Percentiles rank a stretch among this genome's conserved stretches.
These are phyloP conservation scores for Bombus turneri DNA, from an alignment of 1,140 invertebrate species.

Conservation along the genomic window DNA sequence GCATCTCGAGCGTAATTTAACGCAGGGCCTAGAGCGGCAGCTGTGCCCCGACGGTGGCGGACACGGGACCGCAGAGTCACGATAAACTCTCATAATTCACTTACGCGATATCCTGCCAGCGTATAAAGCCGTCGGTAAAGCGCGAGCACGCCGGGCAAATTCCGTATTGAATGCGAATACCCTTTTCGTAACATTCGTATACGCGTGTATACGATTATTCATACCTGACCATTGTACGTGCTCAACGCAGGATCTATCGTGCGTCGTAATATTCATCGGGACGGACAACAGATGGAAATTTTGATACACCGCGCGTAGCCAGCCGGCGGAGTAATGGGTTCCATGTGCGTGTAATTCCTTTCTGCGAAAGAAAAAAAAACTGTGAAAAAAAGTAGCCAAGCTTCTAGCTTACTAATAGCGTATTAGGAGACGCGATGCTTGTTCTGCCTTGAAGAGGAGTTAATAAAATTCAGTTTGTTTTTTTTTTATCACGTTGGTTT, in stretches of 20 bases:
- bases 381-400: background rate
- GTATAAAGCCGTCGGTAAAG: constrained; percentile 54
- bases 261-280: constrained; percentile 24
- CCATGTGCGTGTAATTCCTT: background rate
- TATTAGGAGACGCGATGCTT: background rate
- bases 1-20: constrained; percentile 63
- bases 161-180: constrained; percentile 60
- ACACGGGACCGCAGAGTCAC: constrained; percentile 63
- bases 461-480: background rate
- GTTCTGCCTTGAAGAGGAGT: background rate
- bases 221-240: constrained; percentile 52
- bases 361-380: background rate
- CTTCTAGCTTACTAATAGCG: background rate
- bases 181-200: constrained; percentile 61
- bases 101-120: constrained; percentile 59
- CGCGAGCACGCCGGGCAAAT: constrained; percentile 29
- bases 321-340: constrained; percentile 48
- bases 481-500: background rate
- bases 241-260: constrained; percentile 36
- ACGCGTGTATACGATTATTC: constrained; percentile 57
- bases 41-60: constrained; percentile 51
- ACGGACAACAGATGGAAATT: constrained; percentile 56
- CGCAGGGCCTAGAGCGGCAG: constrained; percentile 57
- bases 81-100: constrained; percentile 72
- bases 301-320: constrained; percentile 23